Evolutionary conservation across 1,140 invertebrate genomes (phyloP), one percentile per base, ranked within the genome.

Genomic region (Lucilia cuprina): DNA sequence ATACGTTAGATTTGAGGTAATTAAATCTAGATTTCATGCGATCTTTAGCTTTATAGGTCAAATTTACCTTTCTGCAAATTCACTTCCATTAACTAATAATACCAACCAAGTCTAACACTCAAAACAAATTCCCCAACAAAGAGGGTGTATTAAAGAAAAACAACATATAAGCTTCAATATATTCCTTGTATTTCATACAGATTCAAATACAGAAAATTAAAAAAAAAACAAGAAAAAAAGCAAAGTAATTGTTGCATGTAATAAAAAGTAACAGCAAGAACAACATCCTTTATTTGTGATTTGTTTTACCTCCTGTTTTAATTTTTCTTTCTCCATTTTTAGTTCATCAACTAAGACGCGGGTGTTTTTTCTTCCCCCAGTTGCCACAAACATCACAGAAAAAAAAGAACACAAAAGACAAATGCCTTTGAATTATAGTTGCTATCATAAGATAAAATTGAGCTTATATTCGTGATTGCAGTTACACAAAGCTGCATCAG

Each of bases 221-320:
- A 19, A n/a, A 4, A 19, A 65, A 17, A 19, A 0, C 14, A 1
- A 65, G 19, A 17, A 47, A n/a, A 80, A 50, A 2, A 49, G 12
- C n/a, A n/a, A 21, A 80, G 77, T 80, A 80, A 80, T 80, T 80
- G 77, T 34, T 21, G 77, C 41, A 49, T 80, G 77, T 49, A 80
- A 80, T 80, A 21, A 19, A 47, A 80, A 80, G 77, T 49, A 60
- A 14, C 50, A 60, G 17, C 50, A 60, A 30, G 25, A 30, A 25
- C 65, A 70, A 70, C 65, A 70, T 70, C n/a, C 65, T 21, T 19
- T 70, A 70, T 5, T 70, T 2, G 65, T 19, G 50, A 41, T 41
- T 41, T 41, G 41, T 41, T 41, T 41, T 41, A 5, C 41, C 41
- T 41, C 41, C 10, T 41, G 5, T 41, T 41, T 60, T 60, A 5